Percentiles rank a stretch among this genome's conserved stretches.
Evolutionary conservation across 2,113 vertebrate genomes (phyloP).

Genomic region (Dromiciops gliroides): DNA sequence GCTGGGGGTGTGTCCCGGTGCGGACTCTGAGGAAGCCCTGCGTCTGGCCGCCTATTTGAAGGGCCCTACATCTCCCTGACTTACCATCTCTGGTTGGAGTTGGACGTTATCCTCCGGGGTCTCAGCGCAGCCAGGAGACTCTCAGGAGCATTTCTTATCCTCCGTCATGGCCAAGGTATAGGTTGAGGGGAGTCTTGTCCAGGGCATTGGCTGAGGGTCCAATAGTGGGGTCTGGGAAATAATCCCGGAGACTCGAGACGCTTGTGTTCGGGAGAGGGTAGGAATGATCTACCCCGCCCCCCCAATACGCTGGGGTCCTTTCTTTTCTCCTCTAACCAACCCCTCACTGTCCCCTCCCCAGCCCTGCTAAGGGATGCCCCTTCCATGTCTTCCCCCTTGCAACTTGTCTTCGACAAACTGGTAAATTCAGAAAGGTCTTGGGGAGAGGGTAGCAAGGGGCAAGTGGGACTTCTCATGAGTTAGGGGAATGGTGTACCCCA

Average conservation of each 20-base stretch:
- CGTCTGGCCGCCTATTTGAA: slow-evolving; percentile 80
- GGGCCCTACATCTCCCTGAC: slow-evolving; percentile 56
- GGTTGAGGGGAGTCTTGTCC: no score
- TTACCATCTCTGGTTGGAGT: not conserved
- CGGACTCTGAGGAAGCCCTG: not conserved
- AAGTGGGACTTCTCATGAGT: no score
- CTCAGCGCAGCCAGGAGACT: accelerated
- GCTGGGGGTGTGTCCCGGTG: not conserved
- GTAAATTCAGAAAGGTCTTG: not conserved
- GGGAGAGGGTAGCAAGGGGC: not conserved
- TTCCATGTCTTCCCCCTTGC: not conserved
- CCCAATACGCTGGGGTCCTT: slow-evolving; percentile 64
- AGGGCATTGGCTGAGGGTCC: not conserved
- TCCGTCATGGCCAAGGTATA: slow-evolving; percentile 81
- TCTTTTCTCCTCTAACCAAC: not conserved
- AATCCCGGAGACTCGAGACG: slow-evolving; percentile 28
- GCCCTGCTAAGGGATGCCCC: not conserved
- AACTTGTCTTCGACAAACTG: not conserved
- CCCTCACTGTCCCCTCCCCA: not conserved
- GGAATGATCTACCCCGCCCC: not conserved
- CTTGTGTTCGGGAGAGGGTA: slow-evolving; percentile 18
- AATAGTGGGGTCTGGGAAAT: not conserved
- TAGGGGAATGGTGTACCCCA: not conserved
- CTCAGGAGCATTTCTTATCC: slow-evolving; percentile 20
- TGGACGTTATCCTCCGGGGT: not conserved